Percentiles rank a stretch among this genome's conserved stretches.
Evolutionary conservation across 2,888 invertebrate species (phyloP).

Genomic region (Ctena decussata): DNA sequence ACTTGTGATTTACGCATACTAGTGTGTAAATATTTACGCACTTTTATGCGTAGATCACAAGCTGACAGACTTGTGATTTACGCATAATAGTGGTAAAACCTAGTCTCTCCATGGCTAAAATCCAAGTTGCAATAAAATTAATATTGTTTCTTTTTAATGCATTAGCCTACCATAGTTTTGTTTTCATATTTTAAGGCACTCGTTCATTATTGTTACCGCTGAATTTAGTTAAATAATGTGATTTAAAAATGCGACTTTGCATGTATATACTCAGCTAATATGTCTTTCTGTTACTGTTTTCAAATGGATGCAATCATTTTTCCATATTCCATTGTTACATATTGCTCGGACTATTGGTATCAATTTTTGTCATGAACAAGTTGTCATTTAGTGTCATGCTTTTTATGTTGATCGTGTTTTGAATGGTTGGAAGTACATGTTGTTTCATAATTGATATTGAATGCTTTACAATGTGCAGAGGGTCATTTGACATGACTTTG

Average conservation of each 20-base stretch:
- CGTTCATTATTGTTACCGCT: background rate
- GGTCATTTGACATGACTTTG: background rate
- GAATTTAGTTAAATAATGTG: background rate
- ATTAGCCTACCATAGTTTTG: background rate
- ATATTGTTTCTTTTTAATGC: background rate
- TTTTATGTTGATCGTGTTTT: background rate
- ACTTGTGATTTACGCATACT: background rate
- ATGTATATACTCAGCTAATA: slow-evolving; percentile 7
- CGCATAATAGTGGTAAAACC: background rate
- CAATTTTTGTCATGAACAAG: background rate
- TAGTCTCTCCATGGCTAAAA: background rate
- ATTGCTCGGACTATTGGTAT: slow-evolving; percentile 7
- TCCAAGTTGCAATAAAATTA: background rate
- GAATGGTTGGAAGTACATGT: background rate
- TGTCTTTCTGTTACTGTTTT: slow-evolving; percentile 10
- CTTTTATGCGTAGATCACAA: no score
- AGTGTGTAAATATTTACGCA: no score
- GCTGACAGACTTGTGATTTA: no score
- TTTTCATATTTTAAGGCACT: background rate
- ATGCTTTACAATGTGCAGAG: background rate
- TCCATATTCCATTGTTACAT: background rate
- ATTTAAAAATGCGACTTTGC: background rate
- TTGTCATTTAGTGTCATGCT: background rate
- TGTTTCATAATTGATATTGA: background rate
- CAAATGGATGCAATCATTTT: slow-evolving; percentile 9